Evolutionary conservation across 2,797 vertebrate genomes (phyloP), one percentile per base, ranked within the genome.

Genomic region (Moxostoma hubbsi): DNA sequence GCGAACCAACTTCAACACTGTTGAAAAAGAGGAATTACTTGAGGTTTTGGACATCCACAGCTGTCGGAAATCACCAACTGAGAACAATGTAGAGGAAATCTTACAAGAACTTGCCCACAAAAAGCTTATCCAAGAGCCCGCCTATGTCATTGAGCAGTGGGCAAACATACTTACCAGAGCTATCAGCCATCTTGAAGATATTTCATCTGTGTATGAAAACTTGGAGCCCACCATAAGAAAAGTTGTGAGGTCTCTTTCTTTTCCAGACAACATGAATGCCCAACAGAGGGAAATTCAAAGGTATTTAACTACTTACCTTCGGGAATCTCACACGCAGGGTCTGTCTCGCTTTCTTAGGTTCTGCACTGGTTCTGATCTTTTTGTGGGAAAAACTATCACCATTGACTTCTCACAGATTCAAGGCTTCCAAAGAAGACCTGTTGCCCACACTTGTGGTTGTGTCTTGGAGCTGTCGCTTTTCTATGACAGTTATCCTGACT

Each of bases 121-220:
- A 84, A 84, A 6, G 5, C 77, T 84, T 5, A 65, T 84, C 53
- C 69, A 85, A 79, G 71, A 81, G 77, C 73, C 58, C 70, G 85
- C 75, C 0, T 80, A 73, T 24, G 49, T 86, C 1, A 84, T 81
- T 3, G 63, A 86, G 46, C 70, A 81, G 24, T 82, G 64, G 36
- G 36, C 63, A 47, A 65, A 47, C 13, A 49, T 65, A 43, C 43
- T 58, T 58, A 5, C 69, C 13, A 46, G 5, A 58, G n/a, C 54
- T 9, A 10, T 58, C 43, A 72, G 9, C 5, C n/a, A 57, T 57
- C 11, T 70, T 51, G 16, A 78, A 9, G 70, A 74, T 9, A 24
- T 78, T 12, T 55, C 51, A 47, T 10, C 55, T 18, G 59, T 66
- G n/a, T 79, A 81, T 78, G 59, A 75, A 43, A 71, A 59, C 36